phyloP scores from a whole-genome alignment of 2,888 invertebrate genomes.

The Amorpha juglandis region DNA sequence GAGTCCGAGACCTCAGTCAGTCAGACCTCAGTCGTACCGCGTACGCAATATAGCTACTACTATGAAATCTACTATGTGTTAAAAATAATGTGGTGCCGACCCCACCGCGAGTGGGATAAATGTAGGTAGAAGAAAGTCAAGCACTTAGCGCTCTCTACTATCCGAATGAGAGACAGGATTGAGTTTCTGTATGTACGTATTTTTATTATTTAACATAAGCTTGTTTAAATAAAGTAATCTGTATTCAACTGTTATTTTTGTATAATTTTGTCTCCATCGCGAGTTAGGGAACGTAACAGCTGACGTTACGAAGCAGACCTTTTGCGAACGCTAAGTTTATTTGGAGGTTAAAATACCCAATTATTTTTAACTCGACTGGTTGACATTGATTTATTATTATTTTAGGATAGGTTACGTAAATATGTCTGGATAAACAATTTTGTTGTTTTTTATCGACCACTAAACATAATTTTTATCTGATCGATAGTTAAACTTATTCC shows the following conservation, averaged over 20 bases:
- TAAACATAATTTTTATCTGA: background rate
- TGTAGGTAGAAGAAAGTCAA: no score
- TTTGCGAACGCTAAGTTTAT: background rate
- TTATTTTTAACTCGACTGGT: background rate
- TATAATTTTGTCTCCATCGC: constrained; percentile 21
- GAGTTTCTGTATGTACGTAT: background rate
- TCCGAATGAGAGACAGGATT: no score
- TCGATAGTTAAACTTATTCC: no score
- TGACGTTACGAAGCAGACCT: background rate
- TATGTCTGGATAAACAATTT: no score
- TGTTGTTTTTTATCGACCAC: background rate
- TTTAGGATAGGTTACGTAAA: no score
- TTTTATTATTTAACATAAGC: background rate
- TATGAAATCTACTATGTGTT: no score
- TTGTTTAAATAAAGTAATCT: background rate
- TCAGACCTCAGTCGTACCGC: no score
- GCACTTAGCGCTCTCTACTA: no score
- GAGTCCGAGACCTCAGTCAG: no score
- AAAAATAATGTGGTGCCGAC: no score
- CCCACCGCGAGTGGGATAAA: no score
- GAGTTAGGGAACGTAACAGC: background rate
- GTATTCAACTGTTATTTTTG: constrained; percentile 8
- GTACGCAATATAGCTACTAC: no score
- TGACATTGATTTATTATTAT: background rate
- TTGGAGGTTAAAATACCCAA: background rate